Base-by-base conservation (phyloP, 37 sponge, comb jelly and placozoan species). In the Spongia lamella region DNA sequence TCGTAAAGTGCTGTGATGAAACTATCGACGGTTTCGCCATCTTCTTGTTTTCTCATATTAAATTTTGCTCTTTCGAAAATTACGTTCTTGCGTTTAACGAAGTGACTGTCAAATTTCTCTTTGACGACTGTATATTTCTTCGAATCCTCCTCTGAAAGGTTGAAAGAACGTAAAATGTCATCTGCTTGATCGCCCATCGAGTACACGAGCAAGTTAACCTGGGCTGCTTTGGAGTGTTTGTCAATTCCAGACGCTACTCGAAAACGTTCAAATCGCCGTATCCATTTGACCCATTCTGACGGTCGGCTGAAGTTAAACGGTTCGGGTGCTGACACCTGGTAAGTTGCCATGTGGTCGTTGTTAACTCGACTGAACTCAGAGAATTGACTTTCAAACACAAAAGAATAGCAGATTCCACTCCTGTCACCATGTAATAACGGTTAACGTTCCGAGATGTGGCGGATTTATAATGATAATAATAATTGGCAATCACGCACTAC, bases 31-130 rank as follows among this genome's bases (percentile, higher is more conserved):
- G 66, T 22, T 64, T 64, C 66, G 25, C 66, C 66, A 35, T 29
- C 66, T 21, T 64, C 37, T 34, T 64, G 66, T 21, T 35, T 34
- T 21, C 66, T 30, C 30, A 32, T 4, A 27, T 64, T 64, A 34
- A 64, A 64, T 26, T 56, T 56, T 56, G 58, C 58, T 26, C 7
- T 22, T 65, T 65, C 67, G 29, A 6, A 65, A 22, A 65, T 65
- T 22, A 65, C 67, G 29, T 65, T 65, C 22, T 33, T 33, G 24
- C 38, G 21, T 65, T 65, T 65, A 22, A 37, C 67, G 29, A 65
- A 65, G 29, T 65, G 6, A 33, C 22, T 37, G 24, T 65, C 36
- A 33, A 65, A 65, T 37, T 65, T 33, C 21, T 33, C 29, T 37
- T 27, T 22, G 67, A 65, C 67, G 22, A 6, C 22, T 38, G 24